phyloP scores from a whole-genome alignment of 1,140 invertebrate genomes.

The Chelonus insularis region DNA sequence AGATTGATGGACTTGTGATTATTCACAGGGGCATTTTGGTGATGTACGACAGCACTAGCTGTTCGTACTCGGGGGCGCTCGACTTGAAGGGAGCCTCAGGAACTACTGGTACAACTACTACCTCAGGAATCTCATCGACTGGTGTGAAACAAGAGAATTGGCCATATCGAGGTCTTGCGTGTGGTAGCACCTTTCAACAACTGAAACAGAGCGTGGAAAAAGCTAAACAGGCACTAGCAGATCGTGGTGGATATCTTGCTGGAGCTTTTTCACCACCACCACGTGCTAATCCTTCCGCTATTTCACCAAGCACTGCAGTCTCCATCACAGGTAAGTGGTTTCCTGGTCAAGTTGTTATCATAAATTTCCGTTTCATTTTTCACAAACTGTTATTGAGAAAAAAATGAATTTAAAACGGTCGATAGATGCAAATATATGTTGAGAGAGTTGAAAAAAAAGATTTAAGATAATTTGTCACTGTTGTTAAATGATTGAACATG shows the following conservation, averaged over 20 bases:
- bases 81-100: slow-evolving; percentile 75
- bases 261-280: slow-evolving; percentile 59
- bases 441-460: slow-evolving; percentile 24
- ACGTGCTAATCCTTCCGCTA: slow-evolving; percentile 51
- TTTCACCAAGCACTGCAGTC: slow-evolving; percentile 46
- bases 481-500: slow-evolving; percentile 16
- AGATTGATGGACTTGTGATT: neutral
- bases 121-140: slow-evolving; percentile 38
- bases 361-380: slow-evolving; percentile 3
- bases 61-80: slow-evolving; percentile 83
- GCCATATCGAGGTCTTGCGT: slow-evolving; percentile 53
- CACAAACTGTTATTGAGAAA: neutral
- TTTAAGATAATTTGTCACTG: slow-evolving; percentile 46
- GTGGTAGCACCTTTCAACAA: slow-evolving; percentile 77
- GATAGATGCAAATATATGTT: slow-evolving; percentile 1
- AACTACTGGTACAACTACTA: slow-evolving; percentile 47
- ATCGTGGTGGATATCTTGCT: slow-evolving; percentile 56
- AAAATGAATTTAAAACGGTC: neutral
- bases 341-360: neutral
- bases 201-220: slow-evolving; percentile 87
- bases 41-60: slow-evolving; percentile 86
- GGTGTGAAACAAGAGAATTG: slow-evolving; percentile 63
- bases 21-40: slow-evolving; percentile 56
- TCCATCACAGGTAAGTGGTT: slow-evolving; percentile 53
- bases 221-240: slow-evolving; percentile 79